These are phyloP conservation scores for Lateolabrax maculatus DNA, from an alignment of 2,797 vertebrate genomes.

Conservation along the genomic window DNA sequence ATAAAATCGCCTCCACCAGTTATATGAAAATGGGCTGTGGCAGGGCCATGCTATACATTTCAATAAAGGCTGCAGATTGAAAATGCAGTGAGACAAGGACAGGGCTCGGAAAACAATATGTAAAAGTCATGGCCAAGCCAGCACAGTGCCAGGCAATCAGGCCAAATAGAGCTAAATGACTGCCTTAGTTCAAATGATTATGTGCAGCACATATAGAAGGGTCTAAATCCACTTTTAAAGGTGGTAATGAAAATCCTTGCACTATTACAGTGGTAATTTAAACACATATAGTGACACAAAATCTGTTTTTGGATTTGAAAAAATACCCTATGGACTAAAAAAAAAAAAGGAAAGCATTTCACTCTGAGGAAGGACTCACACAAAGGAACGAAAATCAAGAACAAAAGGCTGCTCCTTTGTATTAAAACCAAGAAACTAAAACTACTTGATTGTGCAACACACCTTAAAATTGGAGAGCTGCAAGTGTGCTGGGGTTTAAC, in stretches of 20 bases:
- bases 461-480: constrained; percentile 8
- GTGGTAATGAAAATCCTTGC: constrained; percentile 18
- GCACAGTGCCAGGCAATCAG: constrained; percentile 31
- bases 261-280: constrained; percentile 20
- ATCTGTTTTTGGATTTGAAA: constrained; percentile 5
- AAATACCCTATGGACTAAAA: not conserved
- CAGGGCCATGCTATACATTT: constrained; percentile 66
- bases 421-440: not conserved
- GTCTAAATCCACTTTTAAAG: constrained; percentile 33
- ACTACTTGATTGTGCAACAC: constrained; percentile 16
- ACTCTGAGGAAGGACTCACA: not conserved
- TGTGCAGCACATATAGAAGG: constrained; percentile 1
- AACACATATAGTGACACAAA: not conserved
- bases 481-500: not conserved
- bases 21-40: constrained; percentile 72
- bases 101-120: constrained; percentile 60
- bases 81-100: constrained; percentile 65
- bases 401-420: not conserved
- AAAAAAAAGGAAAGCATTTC: not conserved
- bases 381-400: not conserved
- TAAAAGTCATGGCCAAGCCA: constrained; percentile 59
- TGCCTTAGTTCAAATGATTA: constrained; percentile 27
- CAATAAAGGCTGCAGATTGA: constrained; percentile 70
- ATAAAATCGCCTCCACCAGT: constrained; percentile 68
- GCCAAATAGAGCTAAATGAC: constrained; percentile 47